Conservation (phyloP, 2,888 invertebrate species). For the Chrysopilus asiliformis region DNA sequence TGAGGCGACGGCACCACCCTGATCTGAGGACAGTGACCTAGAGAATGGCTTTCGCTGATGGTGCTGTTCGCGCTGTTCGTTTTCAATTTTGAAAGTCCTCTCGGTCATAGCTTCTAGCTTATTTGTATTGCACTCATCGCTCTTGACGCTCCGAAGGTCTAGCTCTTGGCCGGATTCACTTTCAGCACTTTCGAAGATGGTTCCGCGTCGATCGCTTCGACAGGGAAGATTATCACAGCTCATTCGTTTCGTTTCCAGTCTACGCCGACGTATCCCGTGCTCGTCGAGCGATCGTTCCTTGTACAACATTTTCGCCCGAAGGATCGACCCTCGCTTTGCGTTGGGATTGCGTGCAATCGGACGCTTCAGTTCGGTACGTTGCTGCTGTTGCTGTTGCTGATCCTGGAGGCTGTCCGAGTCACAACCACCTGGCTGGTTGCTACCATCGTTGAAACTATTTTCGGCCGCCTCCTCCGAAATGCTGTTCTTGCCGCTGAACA, state of each 20-base stretch:
- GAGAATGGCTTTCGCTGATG: constrained; percentile 24
- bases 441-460: constrained; percentile 30
- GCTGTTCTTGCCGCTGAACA: constrained; percentile 42
- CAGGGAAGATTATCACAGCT: constrained; percentile 34
- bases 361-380: too few relatives aligned
- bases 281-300: constrained; percentile 35
- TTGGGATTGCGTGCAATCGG: constrained; percentile 10
- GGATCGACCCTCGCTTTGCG: constrained; percentile 11
- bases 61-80: neutral
- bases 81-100: neutral
- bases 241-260: constrained; percentile 39
- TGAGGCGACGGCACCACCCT: too few relatives aligned
- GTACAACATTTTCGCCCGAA: constrained; percentile 32
- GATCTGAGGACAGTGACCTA: constrained; percentile 31
- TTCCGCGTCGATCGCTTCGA: constrained; percentile 29
- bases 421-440: constrained; percentile 1
- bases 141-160: constrained; percentile 29
- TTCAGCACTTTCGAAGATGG: constrained; percentile 35
- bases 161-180: constrained; percentile 22
- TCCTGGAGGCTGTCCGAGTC: too few relatives aligned
- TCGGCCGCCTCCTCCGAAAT: constrained; percentile 49
- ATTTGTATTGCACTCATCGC: constrained; percentile 22
- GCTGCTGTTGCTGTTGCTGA: constrained; percentile 5
- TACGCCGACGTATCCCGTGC: constrained; percentile 38
- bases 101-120: constrained; percentile 3